Conservation (phyloP, 2,888 invertebrate genomes). For the Cenopis cana region DNA sequence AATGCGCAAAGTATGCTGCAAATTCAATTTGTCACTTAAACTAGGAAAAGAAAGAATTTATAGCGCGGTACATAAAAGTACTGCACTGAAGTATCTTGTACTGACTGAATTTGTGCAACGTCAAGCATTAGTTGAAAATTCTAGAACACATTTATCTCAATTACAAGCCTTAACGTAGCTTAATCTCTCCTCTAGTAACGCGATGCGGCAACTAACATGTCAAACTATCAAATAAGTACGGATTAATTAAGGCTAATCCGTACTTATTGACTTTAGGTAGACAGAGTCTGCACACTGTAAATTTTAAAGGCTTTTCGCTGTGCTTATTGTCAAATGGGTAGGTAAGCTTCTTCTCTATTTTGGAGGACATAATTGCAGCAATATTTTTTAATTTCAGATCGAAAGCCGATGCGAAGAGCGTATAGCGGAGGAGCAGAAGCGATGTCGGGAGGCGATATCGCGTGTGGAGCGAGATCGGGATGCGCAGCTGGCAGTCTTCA, state of each 20-base stretch:
- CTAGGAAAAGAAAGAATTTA: neutral
- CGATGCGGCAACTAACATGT: slow-evolving; percentile 8
- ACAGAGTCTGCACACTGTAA: neutral
- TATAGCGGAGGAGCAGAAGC: slow-evolving; percentile 92
- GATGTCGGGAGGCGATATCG: slow-evolving; percentile 92
- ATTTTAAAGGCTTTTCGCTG: too few species aligned
- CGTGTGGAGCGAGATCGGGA: slow-evolving; percentile 93
- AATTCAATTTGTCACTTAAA: slow-evolving; percentile 8
- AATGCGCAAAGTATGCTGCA: neutral
- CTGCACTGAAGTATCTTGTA: neutral
- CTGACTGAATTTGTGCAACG: slow-evolving; percentile 11
- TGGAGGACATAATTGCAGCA: too few species aligned
- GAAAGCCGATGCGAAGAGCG: slow-evolving; percentile 91
- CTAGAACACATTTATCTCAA: slow-evolving; percentile 19
- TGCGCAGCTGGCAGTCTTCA: slow-evolving; percentile 74
- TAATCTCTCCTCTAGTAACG: slow-evolving; percentile 17
- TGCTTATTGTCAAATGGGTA: too few species aligned
- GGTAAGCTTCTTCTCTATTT: too few species aligned
- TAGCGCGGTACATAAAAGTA: neutral
- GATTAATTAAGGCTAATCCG: too few species aligned
- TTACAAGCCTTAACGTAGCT: slow-evolving; percentile 15
- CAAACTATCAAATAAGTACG: neutral
- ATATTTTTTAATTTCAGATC: slow-evolving; percentile 75
- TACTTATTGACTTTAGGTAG: too few species aligned
- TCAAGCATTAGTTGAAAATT: neutral